Conservation (phyloP, 2,113 vertebrate genomes). For the Mus spicilegus region DNA sequence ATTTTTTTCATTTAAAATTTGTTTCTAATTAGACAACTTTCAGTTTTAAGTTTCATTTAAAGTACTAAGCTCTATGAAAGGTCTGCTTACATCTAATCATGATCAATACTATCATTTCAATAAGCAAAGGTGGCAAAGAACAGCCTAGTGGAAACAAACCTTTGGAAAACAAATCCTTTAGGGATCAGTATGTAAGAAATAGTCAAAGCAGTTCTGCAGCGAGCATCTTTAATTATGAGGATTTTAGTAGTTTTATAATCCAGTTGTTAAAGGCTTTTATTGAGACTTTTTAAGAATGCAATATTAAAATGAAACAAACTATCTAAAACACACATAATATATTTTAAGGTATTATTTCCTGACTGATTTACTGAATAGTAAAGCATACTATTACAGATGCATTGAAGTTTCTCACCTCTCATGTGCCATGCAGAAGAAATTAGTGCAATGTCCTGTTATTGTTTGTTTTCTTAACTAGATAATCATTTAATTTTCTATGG, state of each 20-base stretch:
- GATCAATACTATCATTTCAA: conserved; percentile 1
- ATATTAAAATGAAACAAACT: background rate
- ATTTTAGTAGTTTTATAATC: conserved; percentile 45
- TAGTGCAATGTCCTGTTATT: background rate
- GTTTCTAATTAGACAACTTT: background rate
- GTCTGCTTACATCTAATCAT: background rate
- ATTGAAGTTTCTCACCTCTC: background rate
- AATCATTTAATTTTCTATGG: background rate
- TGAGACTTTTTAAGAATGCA: background rate
- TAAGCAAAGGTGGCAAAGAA: background rate
- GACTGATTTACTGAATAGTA: background rate
- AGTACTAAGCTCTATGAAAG: background rate
- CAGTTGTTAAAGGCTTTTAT: background rate
- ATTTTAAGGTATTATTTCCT: background rate
- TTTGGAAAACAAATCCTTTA: conserved; percentile 22
- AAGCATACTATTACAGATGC: background rate
- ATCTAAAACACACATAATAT: background rate
- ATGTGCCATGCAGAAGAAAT: background rate
- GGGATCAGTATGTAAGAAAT: background rate
- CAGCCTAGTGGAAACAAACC: background rate
- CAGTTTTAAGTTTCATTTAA: background rate
- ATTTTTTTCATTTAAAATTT: background rate
- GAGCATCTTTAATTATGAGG: background rate
- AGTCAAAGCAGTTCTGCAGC: background rate
- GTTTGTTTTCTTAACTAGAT: background rate